phyloP scores from a whole-genome alignment of 2,113 vertebrate species.

The Danionella cerebrum region DNA sequence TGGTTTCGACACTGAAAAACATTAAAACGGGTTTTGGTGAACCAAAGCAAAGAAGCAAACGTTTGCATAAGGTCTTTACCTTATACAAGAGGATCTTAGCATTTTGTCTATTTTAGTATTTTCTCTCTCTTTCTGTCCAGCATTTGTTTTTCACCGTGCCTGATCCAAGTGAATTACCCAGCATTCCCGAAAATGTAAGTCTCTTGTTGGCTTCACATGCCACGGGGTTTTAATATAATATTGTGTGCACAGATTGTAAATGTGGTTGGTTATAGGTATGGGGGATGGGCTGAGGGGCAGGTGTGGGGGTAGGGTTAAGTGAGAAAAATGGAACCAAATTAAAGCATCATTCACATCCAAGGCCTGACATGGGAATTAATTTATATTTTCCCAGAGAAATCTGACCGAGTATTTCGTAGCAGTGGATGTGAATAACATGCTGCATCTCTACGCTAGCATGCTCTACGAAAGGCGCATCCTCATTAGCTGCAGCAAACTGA shows the following conservation, averaged over 20 bases:
- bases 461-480: slow-evolving; percentile 91
- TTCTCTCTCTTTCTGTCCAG: slow-evolving; percentile 53
- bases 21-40: too few species aligned
- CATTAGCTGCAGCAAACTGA: slow-evolving; percentile 93
- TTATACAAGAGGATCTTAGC: not conserved
- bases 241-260: too few species aligned
- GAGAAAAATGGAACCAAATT: too few species aligned
- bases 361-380: not conserved
- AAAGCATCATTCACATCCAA: too few species aligned
- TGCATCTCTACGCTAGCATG: slow-evolving; percentile 97
- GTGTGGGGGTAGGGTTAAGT: too few species aligned
- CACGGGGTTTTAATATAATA: too few species aligned
- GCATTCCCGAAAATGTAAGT: slow-evolving; percentile 98
- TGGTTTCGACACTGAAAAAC: too few species aligned
- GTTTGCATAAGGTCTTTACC: too few species aligned
- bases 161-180: slow-evolving; percentile 85
- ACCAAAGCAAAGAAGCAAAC: too few species aligned
- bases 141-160: slow-evolving; percentile 95
- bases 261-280: too few species aligned
- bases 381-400: slow-evolving; percentile 77
- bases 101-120: not conserved
- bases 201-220: too few species aligned
- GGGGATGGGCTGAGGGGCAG: too few species aligned
- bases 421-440: slow-evolving; percentile 98
- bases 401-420: slow-evolving; percentile 98